These are phyloP conservation scores for Clupea harengus DNA, from an alignment of 2,113 vertebrate genomes.

Conservation along the genomic window DNA sequence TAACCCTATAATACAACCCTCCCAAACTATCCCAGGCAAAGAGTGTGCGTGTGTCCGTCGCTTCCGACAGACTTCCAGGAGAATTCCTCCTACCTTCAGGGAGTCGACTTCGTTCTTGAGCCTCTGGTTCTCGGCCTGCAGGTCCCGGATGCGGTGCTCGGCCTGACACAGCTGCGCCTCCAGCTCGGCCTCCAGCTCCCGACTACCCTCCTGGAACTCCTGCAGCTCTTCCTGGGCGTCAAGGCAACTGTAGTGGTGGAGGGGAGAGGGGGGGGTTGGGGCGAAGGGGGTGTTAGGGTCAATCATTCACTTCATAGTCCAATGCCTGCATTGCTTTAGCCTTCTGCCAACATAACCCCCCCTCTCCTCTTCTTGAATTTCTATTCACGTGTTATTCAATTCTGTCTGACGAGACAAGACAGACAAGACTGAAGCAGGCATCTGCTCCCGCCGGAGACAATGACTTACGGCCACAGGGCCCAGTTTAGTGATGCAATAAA, in stretches of 20 bases:
- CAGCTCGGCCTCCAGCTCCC: conserved; percentile 94
- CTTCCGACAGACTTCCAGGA: background rate
- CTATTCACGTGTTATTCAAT: background rate
- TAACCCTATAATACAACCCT: background rate
- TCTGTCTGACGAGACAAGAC: background rate
- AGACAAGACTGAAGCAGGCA: background rate
- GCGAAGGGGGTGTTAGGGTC: background rate
- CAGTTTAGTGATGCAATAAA: conserved; percentile 3
- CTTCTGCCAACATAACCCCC: background rate
- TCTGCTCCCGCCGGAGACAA: background rate
- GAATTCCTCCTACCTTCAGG: conserved; percentile 79
- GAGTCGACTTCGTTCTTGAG: conserved; percentile 87
- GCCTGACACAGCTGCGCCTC: conserved; percentile 93
- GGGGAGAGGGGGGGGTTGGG: background rate
- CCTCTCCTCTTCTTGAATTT: background rate
- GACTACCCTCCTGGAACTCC: conserved; percentile 97
- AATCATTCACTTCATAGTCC: background rate
- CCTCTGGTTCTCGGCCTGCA: conserved; percentile 93
- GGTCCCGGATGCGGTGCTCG: conserved; percentile 90
- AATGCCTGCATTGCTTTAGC: background rate
- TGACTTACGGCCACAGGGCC: background rate
- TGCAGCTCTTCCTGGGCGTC: conserved; percentile 95
- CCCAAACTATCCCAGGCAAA: background rate
- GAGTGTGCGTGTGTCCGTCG: background rate
- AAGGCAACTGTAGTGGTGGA: conserved; percentile 75